Evolutionary conservation across 1,140 invertebrate genomes (phyloP).

Genomic region (Asobara japonica): DNA sequence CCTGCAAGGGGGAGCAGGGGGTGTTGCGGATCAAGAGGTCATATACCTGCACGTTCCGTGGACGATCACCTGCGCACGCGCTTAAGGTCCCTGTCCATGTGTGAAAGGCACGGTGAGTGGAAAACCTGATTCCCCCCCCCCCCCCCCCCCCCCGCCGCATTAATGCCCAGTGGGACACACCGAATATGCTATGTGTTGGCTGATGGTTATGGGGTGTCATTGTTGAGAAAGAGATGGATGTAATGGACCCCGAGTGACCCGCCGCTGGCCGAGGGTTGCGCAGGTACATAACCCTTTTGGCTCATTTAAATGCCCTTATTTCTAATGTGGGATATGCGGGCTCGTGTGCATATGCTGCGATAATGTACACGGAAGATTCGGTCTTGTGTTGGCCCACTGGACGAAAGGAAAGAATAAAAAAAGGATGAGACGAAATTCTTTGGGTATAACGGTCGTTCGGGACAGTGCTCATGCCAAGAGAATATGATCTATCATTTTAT

Average conservation of each 20-base stretch:
- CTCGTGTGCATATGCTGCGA: conserved; percentile 11
- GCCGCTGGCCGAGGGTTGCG: conserved; percentile 50
- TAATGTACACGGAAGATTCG: background rate
- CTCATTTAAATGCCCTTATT: conserved; percentile 57
- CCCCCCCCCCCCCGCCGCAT: background rate
- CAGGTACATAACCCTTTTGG: conserved; percentile 63
- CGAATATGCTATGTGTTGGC: background rate
- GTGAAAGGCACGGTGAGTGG: conserved; percentile 29
- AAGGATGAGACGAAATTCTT: background rate
- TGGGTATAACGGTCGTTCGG: conserved; percentile 31
- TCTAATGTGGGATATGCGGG: conserved; percentile 27
- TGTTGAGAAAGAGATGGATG: conserved; percentile 40
- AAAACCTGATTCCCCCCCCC: conserved; percentile 43
- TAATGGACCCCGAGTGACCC: conserved; percentile 46
- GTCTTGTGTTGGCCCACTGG: background rate
- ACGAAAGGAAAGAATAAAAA: background rate
- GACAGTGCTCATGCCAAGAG: background rate
- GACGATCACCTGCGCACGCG: conserved; percentile 39
- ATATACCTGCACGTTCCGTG: conserved; percentile 35
- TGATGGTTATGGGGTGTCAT: background rate
- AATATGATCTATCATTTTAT: conserved; percentile 33
- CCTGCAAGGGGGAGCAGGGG: background rate
- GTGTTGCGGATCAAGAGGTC: conserved; percentile 31
- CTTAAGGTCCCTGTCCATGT: conserved; percentile 19
- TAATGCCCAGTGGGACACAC: background rate